Evolutionary conservation across 2,113 vertebrate species (phyloP), one percentile per base, ranked within the genome.

Genomic region (Oryzias woworae): DNA sequence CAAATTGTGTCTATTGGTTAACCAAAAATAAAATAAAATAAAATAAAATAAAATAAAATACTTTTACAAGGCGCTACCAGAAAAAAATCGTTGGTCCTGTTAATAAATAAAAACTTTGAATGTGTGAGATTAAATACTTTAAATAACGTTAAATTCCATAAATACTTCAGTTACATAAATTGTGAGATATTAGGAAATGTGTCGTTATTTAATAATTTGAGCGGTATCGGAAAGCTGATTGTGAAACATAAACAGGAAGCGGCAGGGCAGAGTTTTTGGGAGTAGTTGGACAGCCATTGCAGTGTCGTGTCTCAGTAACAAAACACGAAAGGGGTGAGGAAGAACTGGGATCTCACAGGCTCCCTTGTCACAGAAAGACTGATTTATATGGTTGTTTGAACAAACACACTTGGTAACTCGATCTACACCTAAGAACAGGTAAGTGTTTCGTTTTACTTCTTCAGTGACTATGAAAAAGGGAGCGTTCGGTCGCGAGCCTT

Each of bases 221-320:
- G 0, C 1, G 16, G 18, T 15, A 3, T 7, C 90, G 92, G 89
- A 88, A 45, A 16, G 57, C 22, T 89, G 79, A 75, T 2, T 18
- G 67, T 83, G 89, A 77, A 73, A 87, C 90, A 87, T 71, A 78
- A 76, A 84, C 75, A 72, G 92, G 92, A 93, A 92, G 90, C 80
- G 84, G 85, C 79, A 61, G 69, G 77, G 59, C 65, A 49, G 78
- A 71, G 65, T 60, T 67, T 69, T 41, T 47, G 80, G 71, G 86
- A 84, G 69, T 71, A 69, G 71, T 66, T 77, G 63, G 80, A 82
- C 89, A 87, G 90, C 91, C 91, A 92, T 93, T 92, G 90, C 90
- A 88, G 91, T 86, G 90, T 93, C 92, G 92, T 92, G 92, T 91
- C 91, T 92, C 82, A 84, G 74, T 83, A 91, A 87, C 86, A 88